Evolutionary conservation across 2,888 invertebrate genomes (phyloP).

Genomic region (Pseudococcus viburni): DNA sequence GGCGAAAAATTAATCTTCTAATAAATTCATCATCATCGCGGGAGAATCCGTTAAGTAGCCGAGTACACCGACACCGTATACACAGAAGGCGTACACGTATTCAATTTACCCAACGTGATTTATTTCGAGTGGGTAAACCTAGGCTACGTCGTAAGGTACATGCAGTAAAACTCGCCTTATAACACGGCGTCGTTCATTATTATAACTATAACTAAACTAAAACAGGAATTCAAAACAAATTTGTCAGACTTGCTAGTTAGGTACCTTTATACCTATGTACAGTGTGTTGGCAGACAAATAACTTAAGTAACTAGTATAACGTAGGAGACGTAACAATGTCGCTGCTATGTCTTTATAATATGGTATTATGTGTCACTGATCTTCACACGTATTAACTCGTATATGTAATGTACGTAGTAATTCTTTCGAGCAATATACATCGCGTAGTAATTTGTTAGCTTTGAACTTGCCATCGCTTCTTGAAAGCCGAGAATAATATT

Average conservation of each 20-base stretch:
- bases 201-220: slow-evolving; percentile 23
- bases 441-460: slow-evolving; percentile 46
- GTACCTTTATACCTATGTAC: too few species aligned
- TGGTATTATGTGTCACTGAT: slow-evolving; percentile 50
- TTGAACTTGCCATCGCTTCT: slow-evolving; percentile 26
- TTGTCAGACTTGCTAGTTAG: slow-evolving; percentile 31
- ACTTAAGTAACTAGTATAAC: slow-evolving; percentile 16
- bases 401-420: neutral
- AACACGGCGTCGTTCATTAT: neutral
- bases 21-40: slow-evolving; percentile 20
- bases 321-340: slow-evolving; percentile 41
- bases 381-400: slow-evolving; percentile 40
- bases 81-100: neutral
- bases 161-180: slow-evolving; percentile 1
- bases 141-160: neutral
- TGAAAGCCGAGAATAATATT: neutral
- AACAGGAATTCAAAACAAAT: slow-evolving; percentile 40
- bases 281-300: slow-evolving; percentile 30
- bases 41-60: slow-evolving; percentile 19
- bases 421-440: slow-evolving; percentile 30
- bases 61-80: neutral
- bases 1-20: slow-evolving; percentile 34
- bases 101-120: slow-evolving; percentile 21
- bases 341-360: slow-evolving; percentile 31
- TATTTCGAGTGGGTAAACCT: slow-evolving; percentile 17